These are phyloP conservation scores for Hyles vespertilio DNA, from an alignment of 1,140 invertebrate species.

Conservation along the genomic window DNA sequence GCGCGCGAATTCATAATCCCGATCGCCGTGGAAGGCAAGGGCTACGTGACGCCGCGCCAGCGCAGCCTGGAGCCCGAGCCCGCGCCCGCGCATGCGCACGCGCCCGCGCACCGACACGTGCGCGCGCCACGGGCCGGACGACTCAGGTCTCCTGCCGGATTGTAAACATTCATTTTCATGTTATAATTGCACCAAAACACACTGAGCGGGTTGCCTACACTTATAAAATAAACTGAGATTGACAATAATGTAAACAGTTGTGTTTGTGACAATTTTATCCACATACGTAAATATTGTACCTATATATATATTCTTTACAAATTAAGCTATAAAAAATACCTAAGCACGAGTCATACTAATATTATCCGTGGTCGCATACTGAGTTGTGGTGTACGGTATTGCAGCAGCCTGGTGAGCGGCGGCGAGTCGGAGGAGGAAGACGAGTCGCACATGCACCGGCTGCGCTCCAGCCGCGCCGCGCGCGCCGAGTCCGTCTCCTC, in stretches of 20 bases:
- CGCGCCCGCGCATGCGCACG: conserved; percentile 66
- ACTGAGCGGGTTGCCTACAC: too few relatives aligned
- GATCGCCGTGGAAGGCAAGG: conserved; percentile 91
- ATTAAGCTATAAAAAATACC: too few relatives aligned
- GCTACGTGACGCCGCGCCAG: conserved; percentile 87
- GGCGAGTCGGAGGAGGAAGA: conserved; percentile 85
- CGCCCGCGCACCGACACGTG: conserved; percentile 37
- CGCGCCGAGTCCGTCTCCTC: conserved; percentile 90
- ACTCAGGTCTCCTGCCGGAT: too few relatives aligned
- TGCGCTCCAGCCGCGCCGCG: conserved; percentile 84
- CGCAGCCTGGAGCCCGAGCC: conserved; percentile 84
- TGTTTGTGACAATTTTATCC: too few relatives aligned
- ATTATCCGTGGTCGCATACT: too few relatives aligned
- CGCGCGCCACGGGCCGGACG: neutral
- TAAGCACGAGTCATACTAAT: too few relatives aligned
- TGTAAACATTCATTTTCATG: too few relatives aligned
- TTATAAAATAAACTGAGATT: too few relatives aligned
- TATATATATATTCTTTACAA: too few relatives aligned
- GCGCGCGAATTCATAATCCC: conserved; percentile 94
- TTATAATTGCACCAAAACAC: too few relatives aligned
- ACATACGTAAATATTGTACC: too few relatives aligned
- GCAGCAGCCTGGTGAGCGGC: conserved; percentile 80
- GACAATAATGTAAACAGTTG: too few relatives aligned
- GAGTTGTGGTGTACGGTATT: neutral
- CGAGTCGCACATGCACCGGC: conserved; percentile 82